Percentiles rank a stretch among this genome's conserved stretches.
Evolutionary conservation across 2,888 invertebrate species (phyloP).

Genomic region (Apeira syringaria): DNA sequence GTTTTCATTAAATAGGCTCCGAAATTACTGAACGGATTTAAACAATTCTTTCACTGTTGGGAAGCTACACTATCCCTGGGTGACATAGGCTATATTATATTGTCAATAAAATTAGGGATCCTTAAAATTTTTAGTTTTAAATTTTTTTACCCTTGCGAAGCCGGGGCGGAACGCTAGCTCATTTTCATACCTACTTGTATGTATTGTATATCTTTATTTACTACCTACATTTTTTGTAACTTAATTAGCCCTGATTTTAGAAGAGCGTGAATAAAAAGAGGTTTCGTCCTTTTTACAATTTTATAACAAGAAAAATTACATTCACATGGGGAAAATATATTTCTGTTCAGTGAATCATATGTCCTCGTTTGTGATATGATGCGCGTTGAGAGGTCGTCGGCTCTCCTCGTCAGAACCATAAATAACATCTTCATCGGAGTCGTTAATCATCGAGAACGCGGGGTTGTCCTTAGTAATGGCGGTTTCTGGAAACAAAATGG

Average conservation of each 20-base stretch:
- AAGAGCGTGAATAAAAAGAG: constrained; percentile 10
- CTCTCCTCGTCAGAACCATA: constrained; percentile 97
- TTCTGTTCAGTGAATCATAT: constrained; percentile 55
- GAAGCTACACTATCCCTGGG: no score
- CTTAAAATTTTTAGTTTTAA: no score
- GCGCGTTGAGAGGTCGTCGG: constrained; percentile 90
- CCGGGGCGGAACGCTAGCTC: no score
- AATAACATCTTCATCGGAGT: constrained; percentile 98
- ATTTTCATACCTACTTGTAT: no score
- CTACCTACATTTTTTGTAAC: no score
- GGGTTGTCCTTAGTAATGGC: constrained; percentile 98
- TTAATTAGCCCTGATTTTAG: not conserved
- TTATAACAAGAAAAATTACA: constrained; percentile 28
- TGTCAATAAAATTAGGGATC: no score
- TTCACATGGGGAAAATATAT: constrained; percentile 27
- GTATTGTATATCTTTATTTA: no score
- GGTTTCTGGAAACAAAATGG: constrained; percentile 86
- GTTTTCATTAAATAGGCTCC: no score
- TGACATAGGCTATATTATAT: no score
- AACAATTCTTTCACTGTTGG: no score
- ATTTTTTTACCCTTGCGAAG: no score
- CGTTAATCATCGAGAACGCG: constrained; percentile 98
- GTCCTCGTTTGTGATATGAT: constrained; percentile 85
- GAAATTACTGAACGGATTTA: no score
- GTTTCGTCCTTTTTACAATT: constrained; percentile 18